Percentiles rank a stretch among this genome's conserved stretches.
Conservation (phyloP, 2,113 vertebrate species). For the Nesoenas mayeri region DNA sequence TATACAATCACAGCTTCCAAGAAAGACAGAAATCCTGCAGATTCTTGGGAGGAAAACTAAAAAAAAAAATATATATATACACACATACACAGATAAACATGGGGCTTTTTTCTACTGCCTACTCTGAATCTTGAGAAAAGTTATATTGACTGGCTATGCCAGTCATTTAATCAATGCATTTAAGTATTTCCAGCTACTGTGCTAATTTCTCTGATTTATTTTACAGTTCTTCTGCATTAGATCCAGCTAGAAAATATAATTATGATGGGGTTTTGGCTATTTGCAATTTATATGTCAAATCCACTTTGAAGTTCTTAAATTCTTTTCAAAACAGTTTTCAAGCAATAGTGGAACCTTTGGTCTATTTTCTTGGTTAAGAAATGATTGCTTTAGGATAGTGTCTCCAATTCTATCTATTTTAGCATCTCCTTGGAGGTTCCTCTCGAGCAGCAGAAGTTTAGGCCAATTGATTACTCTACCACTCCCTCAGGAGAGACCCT, state of each 20-base stretch:
- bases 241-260: neutral
- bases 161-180: neutral
- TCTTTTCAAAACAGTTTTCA: neutral
- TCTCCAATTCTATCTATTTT: constrained; percentile 1
- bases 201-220: neutral
- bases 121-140: neutral
- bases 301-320: neutral
- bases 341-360: neutral
- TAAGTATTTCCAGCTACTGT: neutral
- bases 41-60: neutral
- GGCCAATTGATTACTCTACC: neutral
- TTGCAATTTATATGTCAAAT: neutral
- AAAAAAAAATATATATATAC: neutral
- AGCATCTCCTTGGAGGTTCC: neutral
- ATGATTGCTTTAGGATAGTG: neutral
- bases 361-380: constrained; percentile 9
- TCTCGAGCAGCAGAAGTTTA: neutral
- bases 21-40: neutral
- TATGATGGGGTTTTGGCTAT: neutral
- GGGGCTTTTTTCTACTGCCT: neutral
- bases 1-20: neutral
- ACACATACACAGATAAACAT: neutral
- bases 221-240: neutral
- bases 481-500: neutral
- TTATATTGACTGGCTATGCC: neutral